Conservation (phyloP, 2,113 vertebrate genomes). For the Climacteris rufus region DNA sequence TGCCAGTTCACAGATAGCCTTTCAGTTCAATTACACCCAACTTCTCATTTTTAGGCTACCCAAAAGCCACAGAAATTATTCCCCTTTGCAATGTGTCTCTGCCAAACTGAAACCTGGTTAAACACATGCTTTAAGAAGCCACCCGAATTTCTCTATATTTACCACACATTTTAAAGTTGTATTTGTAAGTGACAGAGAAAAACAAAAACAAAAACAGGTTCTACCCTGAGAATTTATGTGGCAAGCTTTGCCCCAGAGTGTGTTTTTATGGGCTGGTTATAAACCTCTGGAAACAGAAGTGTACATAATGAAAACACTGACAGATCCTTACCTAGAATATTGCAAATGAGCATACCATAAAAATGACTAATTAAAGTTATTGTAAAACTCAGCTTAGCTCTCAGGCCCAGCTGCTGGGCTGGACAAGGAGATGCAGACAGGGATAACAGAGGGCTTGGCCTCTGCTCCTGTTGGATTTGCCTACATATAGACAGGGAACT, state of each 20-base stretch:
- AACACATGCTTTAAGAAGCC: background rate
- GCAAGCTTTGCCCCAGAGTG: conserved; percentile 28
- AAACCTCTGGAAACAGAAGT: conserved; percentile 48
- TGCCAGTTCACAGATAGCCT: background rate
- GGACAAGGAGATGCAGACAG: background rate
- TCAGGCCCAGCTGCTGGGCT: background rate
- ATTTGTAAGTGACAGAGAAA: background rate
- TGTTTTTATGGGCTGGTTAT: conserved; percentile 69
- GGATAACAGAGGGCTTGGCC: background rate
- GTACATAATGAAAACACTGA: conserved; percentile 68
- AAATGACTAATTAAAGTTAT: conserved; percentile 62
- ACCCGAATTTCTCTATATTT: background rate
- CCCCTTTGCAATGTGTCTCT: background rate
- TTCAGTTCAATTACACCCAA: background rate
- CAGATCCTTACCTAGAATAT: conserved; percentile 64
- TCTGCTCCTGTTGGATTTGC: background rate
- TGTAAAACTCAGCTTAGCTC: conserved; percentile 33
- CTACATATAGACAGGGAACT: background rate
- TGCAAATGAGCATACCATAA: conserved; percentile 53
- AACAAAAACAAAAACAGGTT: conserved; percentile 1
- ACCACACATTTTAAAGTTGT: background rate
- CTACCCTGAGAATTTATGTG: conserved; percentile 42
- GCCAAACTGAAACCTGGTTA: background rate
- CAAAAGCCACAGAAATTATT: conserved; percentile 10
- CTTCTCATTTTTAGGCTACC: background rate